phyloP scores from a whole-genome alignment of 2,113 vertebrate genomes.

The Pachypanchax playfairii region DNA sequence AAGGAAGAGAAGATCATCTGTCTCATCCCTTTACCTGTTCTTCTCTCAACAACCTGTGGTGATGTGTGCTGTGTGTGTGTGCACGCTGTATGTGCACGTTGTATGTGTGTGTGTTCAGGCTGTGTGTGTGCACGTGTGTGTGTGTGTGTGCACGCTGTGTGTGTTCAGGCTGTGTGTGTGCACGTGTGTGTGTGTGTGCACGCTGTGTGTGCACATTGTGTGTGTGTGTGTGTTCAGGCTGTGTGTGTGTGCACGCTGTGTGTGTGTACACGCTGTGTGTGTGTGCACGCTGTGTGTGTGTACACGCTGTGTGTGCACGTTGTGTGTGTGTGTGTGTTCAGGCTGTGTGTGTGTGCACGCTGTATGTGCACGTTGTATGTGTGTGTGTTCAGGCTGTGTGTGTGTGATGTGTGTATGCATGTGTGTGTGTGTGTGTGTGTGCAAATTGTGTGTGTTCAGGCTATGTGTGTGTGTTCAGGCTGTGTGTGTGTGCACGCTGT shows the following conservation, averaged over 20 bases:
- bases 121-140: too few relatives aligned
- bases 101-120: constrained; percentile 4
- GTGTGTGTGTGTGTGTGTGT: constrained; percentile 1
- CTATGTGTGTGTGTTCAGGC: neutral
- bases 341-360: neutral
- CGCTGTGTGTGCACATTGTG: too few relatives aligned
- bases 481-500: constrained; percentile 1
- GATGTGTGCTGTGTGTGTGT: neutral
- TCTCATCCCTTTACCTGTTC: neutral
- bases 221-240: neutral
- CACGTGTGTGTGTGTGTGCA: constrained; percentile 2
- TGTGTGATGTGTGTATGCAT: too few relatives aligned
- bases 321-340: constrained; percentile 3
- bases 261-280: constrained; percentile 1
- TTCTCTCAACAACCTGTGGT: constrained; percentile 49
- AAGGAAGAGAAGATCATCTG: neutral
- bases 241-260: constrained; percentile 1
- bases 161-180: too few relatives aligned
- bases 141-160: constrained; percentile 1
- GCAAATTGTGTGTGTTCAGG: constrained; percentile 2
- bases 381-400: neutral
- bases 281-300: constrained; percentile 4
- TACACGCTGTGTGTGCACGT: too few relatives aligned
- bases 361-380: too few relatives aligned
- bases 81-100: too few relatives aligned